Evolutionary conservation across 2,888 invertebrate genomes (phyloP).

Genomic region (Lithosia quadra): DNA sequence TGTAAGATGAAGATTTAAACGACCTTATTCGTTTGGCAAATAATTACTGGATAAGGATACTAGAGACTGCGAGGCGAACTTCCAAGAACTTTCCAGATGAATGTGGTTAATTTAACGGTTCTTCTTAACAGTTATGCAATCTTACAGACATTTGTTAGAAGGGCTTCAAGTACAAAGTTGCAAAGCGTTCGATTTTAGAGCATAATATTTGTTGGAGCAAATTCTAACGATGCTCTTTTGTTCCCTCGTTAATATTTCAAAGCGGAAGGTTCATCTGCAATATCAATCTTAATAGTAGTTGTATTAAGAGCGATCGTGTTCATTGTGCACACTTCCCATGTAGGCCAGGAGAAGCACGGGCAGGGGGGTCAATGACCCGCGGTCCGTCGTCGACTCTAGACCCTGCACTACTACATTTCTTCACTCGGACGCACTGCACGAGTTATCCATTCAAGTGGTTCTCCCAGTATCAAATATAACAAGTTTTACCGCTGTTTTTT

Average conservation of each 20-base stretch:
- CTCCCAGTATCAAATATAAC: slow-evolving; percentile 60
- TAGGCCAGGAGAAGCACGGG: slow-evolving; percentile 84
- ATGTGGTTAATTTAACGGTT: slow-evolving; percentile 77
- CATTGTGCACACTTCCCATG: slow-evolving; percentile 59
- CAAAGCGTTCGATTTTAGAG: slow-evolving; percentile 43
- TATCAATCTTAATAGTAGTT: slow-evolving; percentile 56
- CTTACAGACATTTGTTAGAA: slow-evolving; percentile 61
- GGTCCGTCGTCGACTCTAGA: slow-evolving; percentile 61
- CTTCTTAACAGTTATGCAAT: slow-evolving; percentile 69
- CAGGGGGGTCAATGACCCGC: slow-evolving; percentile 75
- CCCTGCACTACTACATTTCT: slow-evolving; percentile 78
- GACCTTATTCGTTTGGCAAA: slow-evolving; percentile 39
- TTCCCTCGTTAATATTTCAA: slow-evolving; percentile 26
- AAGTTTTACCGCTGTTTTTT: slow-evolving; percentile 53
- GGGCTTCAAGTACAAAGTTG: slow-evolving; percentile 58
- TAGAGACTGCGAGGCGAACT: slow-evolving; percentile 64
- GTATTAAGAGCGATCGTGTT: slow-evolving; percentile 52
- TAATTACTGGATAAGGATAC: slow-evolving; percentile 67
- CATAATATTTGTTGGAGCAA: slow-evolving; percentile 39
- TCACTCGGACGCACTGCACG: slow-evolving; percentile 66
- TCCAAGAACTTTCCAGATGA: slow-evolving; percentile 74
- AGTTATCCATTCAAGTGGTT: slow-evolving; percentile 59
- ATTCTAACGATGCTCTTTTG: slow-evolving; percentile 33
- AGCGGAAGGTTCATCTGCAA: slow-evolving; percentile 38
- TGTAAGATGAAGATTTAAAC: slow-evolving; percentile 14